A percentile compares a stretch with the other conserved stretches of the same genome.
These are phyloP conservation scores for Trissoscelio sp. DNA, from an alignment of 2,888 invertebrate genomes.

Conservation along the genomic window DNA sequence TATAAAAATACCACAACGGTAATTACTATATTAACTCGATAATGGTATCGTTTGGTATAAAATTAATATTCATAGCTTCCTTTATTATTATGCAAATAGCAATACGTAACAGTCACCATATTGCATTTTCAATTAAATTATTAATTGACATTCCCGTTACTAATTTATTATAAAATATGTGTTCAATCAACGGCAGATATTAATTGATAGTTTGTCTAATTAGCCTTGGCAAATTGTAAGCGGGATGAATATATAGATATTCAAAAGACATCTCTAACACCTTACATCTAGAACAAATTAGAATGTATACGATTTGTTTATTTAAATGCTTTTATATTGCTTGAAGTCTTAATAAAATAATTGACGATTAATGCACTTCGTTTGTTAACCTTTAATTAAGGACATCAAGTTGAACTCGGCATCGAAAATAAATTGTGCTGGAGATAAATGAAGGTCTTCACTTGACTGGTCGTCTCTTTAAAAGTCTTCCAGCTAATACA, in stretches of 20 bases:
- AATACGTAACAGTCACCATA: background rate
- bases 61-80: conserved; percentile 29
- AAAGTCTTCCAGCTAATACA: conserved; percentile 15
- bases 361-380: background rate
- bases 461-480: conserved; percentile 10
- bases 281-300: no score
- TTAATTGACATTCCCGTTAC: background rate
- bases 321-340: no score
- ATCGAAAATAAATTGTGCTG: conserved; percentile 12
- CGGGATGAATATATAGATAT: background rate
- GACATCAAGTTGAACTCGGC: conserved; percentile 1
- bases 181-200: background rate
- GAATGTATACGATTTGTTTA: no score
- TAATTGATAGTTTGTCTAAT: background rate
- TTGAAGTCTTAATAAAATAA: no score
- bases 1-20: background rate
- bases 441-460: conserved; percentile 39
- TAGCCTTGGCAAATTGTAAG: background rate
- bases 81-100: conserved; percentile 9
- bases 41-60: background rate
- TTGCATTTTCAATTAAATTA: background rate
- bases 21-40: conserved; percentile 3
- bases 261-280: no score
- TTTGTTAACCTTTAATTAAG: conserved; percentile 18
- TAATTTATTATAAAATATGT: conserved; percentile 2